Evolutionary conservation across 2,113 vertebrate species (phyloP).

Genomic region (Chaetodon auriga): DNA sequence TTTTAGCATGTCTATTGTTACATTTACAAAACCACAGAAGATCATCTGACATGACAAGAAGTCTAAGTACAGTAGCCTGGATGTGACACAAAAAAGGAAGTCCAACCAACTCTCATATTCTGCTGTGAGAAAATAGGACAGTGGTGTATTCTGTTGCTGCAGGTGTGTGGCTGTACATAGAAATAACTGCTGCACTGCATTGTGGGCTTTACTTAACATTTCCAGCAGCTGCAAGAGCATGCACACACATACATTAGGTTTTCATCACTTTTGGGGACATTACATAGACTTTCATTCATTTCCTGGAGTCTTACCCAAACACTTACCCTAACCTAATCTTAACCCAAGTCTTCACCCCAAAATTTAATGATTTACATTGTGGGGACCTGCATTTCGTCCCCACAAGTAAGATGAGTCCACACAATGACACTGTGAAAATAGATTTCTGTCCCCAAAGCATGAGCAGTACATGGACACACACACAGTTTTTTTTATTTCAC

Average conservation of each 20-base stretch:
- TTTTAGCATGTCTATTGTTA: not conserved
- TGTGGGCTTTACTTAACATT: not conserved
- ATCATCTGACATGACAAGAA: not conserved
- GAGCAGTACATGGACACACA: too few relatives aligned
- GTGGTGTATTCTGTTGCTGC: not conserved
- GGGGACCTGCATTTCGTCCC: too few relatives aligned
- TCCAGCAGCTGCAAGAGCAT: not conserved
- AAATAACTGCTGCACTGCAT: not conserved
- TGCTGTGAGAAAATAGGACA: constrained; percentile 4
- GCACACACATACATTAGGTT: too few relatives aligned
- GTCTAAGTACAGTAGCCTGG: not conserved
- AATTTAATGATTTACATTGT: too few relatives aligned
- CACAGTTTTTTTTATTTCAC: not conserved
- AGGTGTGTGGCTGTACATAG: constrained; percentile 7
- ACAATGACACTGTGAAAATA: too few relatives aligned
- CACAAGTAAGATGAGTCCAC: too few relatives aligned
- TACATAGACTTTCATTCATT: too few relatives aligned
- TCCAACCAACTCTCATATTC: not conserved
- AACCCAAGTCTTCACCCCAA: too few relatives aligned
- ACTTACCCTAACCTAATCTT: too few relatives aligned
- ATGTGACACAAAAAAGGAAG: not conserved
- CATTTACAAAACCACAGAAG: not conserved
- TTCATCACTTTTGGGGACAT: too few relatives aligned
- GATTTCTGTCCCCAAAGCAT: too few relatives aligned
- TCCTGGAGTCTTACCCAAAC: too few relatives aligned